A percentile compares a stretch with the other conserved stretches of the same genome.
These are phyloP conservation scores for Chondrosia reniformis DNA, from an alignment of 37 sponge, comb jelly and placozoan genomes.

Conservation along the genomic window DNA sequence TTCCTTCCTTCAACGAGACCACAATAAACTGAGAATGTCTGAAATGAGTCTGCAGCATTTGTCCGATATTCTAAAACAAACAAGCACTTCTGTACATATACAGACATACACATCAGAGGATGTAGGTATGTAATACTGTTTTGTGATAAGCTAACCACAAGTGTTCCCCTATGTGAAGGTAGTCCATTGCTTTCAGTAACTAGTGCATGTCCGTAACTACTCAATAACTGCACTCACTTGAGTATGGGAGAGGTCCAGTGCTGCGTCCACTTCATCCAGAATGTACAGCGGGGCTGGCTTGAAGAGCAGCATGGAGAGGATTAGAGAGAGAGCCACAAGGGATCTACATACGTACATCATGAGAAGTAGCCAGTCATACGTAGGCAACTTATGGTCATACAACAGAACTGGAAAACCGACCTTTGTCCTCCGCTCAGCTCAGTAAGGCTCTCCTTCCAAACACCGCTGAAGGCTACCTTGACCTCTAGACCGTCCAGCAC, in stretches of 20 bases:
- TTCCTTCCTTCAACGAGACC: slow-evolving; percentile 98
- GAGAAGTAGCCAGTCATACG: background rate
- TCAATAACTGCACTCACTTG: background rate
- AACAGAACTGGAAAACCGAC: slow-evolving; percentile 14
- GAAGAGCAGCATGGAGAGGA: slow-evolving; percentile 96
- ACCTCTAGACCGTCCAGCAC: slow-evolving; percentile 96
- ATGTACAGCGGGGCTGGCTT: slow-evolving; percentile 99
- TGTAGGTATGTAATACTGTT: background rate
- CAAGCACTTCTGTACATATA: background rate
- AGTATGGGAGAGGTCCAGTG: slow-evolving; percentile 97
- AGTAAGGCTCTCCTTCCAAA: slow-evolving; percentile 96
- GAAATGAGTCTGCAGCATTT: slow-evolving; percentile 95
- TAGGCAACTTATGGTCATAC: background rate
- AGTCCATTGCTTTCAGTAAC: too few species aligned
- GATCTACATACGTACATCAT: slow-evolving; percentile 47
- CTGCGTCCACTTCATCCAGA: slow-evolving; percentile 98
- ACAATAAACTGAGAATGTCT: slow-evolving; percentile 95
- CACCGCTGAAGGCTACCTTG: slow-evolving; percentile 91
- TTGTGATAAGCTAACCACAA: background rate
- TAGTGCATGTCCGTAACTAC: too few species aligned
- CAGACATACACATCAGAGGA: background rate
- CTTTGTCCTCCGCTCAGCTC: slow-evolving; percentile 97
- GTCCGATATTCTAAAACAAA: slow-evolving; percentile 88
- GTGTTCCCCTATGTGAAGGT: background rate
- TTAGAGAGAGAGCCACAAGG: slow-evolving; percentile 95